Evolutionary conservation across 2,888 invertebrate genomes (phyloP), one percentile per base, ranked within the genome.

Genomic region (Rugalucina vietnamica): DNA sequence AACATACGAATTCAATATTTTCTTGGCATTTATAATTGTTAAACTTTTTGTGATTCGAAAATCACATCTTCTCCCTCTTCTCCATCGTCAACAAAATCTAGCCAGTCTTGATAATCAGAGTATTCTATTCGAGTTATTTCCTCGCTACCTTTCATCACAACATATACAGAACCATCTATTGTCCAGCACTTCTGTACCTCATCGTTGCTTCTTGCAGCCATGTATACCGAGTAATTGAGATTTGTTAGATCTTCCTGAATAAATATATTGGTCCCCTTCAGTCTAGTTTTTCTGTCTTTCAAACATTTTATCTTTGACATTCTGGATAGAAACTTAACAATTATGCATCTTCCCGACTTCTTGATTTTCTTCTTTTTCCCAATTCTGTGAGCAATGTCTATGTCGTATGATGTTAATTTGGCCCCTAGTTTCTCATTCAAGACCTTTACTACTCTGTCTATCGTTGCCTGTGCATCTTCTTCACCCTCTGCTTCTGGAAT

Each of bases 161-260:
- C 60, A 27, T 27, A 60, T 27, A 60, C 29, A 5, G 60, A 24
- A 2, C 60, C 60, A 60, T 60, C 60, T 60, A 60, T 4, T 24
- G 60, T 60, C 60, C 60, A 60, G 8, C 27, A 60, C 60, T 60
- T 60, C 29, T 60, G 12, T 8, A 60, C 60, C 4, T 60, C 60
- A 27, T 60, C 60, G 60, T 60, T 60, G 8, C 60, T 29, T 43
- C 32, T 72, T 49, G 49, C 43, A 29, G 72, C 49, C 72, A 72
- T 72, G 27, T 43, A 18, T 18, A 72, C 27, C 27, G 43, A 49
- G 18, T 72, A 32, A 18, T 72, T 72, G 8, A 72, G 24, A 49
- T 43, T 72, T 39, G 72, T 43, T 18, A 72, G 27, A 24, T 72
- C 72, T 43, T 72, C 72, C 24, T 72, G 43, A 27, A 72, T 72